phyloP scores from a whole-genome alignment of 2,113 vertebrate genomes.

The Ranitomeya variabilis region DNA sequence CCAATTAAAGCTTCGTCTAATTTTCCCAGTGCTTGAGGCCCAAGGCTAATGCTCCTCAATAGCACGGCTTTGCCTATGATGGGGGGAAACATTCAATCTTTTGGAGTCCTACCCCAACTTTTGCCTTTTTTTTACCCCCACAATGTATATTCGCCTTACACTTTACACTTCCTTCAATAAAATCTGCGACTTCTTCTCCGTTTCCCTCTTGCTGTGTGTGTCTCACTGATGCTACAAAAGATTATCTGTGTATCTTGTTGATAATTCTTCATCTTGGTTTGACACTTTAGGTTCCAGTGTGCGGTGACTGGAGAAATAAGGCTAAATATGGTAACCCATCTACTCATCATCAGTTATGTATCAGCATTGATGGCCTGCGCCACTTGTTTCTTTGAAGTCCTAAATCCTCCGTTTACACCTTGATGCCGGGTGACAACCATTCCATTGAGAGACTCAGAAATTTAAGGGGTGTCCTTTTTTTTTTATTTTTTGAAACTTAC shows the following conservation, averaged over 20 bases:
- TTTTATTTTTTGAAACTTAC: no score
- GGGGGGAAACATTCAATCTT: no score
- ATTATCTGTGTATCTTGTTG: slow-evolving; percentile 34
- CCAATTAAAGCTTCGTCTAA: no score
- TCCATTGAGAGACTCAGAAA: not conserved
- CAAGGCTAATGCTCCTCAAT: no score
- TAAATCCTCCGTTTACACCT: not conserved
- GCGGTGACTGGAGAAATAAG: slow-evolving; percentile 16
- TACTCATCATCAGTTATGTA: not conserved
- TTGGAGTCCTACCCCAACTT: no score
- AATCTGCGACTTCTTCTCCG: not conserved
- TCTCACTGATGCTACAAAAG: slow-evolving; percentile 19
- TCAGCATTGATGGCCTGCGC: not conserved
- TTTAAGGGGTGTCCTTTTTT: no score
- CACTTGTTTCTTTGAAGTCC: not conserved
- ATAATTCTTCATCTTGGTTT: slow-evolving; percentile 24
- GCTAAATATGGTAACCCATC: slow-evolving; percentile 52
- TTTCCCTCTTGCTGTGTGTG: not conserved
- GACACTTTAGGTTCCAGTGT: slow-evolving; percentile 29
- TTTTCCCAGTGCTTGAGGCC: no score
- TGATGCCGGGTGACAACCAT: not conserved
- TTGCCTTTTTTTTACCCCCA: no score
- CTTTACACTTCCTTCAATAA: no score
- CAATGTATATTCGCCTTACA: no score
- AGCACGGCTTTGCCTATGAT: no score